A percentile compares a stretch with the other conserved stretches of the same genome.
Conservation (phyloP, 2,888 invertebrate species). For the Drosophila monieri region DNA sequence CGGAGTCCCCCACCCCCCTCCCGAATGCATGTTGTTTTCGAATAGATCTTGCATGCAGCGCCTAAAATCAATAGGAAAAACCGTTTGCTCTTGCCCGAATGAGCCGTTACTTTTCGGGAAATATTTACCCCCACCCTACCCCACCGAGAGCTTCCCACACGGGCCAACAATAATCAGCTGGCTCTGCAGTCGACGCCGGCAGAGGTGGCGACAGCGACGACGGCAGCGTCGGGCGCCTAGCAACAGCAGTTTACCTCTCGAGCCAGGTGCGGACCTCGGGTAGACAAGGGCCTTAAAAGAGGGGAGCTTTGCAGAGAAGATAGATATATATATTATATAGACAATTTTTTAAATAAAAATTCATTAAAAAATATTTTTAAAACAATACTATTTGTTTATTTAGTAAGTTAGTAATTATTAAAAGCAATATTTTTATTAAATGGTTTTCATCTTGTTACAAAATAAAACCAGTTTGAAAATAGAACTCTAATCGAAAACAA, state of each 20-base stretch:
- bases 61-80: slow-evolving; percentile 58
- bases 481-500: neutral
- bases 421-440: too few relatives aligned
- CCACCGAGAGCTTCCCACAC: neutral
- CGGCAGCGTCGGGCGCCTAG: slow-evolving; percentile 61
- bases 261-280: slow-evolving; percentile 24
- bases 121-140: slow-evolving; percentile 34
- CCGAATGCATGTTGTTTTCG: slow-evolving; percentile 43
- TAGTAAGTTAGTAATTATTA: too few relatives aligned
- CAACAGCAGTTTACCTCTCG: slow-evolving; percentile 58
- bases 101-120: slow-evolving; percentile 60
- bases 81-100: slow-evolving; percentile 39
- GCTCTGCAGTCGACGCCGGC: slow-evolving; percentile 43
- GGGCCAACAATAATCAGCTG: slow-evolving; percentile 40
- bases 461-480: too few relatives aligned
- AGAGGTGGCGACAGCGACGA: slow-evolving; percentile 15
- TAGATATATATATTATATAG: neutral
- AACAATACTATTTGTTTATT: neutral
- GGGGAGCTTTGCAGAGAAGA: neutral
- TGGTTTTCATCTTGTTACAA: too few relatives aligned
- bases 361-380: neutral
- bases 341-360: neutral
- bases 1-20: neutral
- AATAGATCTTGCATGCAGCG: slow-evolving; percentile 38
- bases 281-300: neutral